Evolutionary conservation across 2,888 invertebrate species (phyloP).

Genomic region (Scaptomyza flava): DNA sequence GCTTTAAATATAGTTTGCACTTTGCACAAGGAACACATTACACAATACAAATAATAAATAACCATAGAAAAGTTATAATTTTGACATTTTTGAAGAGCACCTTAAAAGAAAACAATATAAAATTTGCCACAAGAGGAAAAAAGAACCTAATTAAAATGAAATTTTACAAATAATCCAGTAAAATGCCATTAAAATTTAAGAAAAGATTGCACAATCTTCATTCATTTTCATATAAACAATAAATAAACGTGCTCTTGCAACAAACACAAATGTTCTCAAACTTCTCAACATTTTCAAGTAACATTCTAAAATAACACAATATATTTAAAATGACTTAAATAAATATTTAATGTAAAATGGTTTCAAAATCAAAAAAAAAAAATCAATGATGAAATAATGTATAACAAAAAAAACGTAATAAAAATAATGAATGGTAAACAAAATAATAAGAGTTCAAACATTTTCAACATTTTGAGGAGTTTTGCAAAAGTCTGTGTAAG

Average conservation of each 20-base stretch:
- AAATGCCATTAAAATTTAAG: conserved; percentile 55
- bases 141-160: conserved; percentile 4
- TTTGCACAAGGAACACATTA: conserved; percentile 12
- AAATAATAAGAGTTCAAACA: conserved; percentile 36
- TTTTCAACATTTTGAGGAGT: conserved; percentile 27
- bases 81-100: conserved; percentile 73
- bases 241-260: conserved; percentile 22
- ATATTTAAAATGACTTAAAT: conserved; percentile 36
- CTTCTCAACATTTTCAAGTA: conserved; percentile 26
- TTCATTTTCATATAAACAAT: conserved; percentile 8
- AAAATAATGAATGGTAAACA: conserved; percentile 20
- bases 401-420: conserved; percentile 15
- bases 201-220: conserved; percentile 34
- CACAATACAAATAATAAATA: conserved; percentile 22
- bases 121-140: conserved; percentile 61
- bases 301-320: conserved; percentile 29
- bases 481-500: conserved; percentile 35
- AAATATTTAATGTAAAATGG: conserved; percentile 74
- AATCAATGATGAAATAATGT: conserved; percentile 7
- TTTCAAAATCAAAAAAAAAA: conserved; percentile 71
- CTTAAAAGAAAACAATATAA: conserved; percentile 76
- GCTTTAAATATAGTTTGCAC: conserved; percentile 30
- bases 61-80: conserved; percentile 50
- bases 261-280: conserved; percentile 12
- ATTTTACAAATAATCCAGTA: conserved; percentile 39